Evolutionary conservation across 2,797 vertebrate species (phyloP), one percentile per base, ranked within the genome.

Genomic region (Chiropotes sagulatus): DNA sequence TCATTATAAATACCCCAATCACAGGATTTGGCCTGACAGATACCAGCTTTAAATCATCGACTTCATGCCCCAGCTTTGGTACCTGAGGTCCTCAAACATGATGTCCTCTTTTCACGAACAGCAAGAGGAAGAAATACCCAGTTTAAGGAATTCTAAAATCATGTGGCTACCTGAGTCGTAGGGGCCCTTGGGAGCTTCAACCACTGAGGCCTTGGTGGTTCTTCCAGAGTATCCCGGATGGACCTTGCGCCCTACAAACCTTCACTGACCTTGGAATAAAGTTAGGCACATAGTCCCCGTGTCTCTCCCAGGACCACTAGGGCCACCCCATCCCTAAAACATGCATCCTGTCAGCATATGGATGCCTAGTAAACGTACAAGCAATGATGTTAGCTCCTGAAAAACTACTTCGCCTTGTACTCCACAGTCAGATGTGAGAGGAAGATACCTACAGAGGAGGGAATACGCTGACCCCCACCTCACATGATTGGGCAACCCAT

Each of bases 151-250:
- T 54, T 87, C n/a, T 33, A 41, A 75, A 20, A 54, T 58, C 20
- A 3, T 0, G 0, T 4, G 10, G 7, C 50, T 73, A 0, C 39
- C 2, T 39, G 67, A 30, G 48, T 28, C 1, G 0, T 39, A 20
- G 26, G 36, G 39, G 2, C 22, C 28, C 28, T 5, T 5, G 9
- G n/a, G n/a, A n/a, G 7, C 28, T 80, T 50, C 24, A 48, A 33
- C 8, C 22, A 33, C 4, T 28, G 41, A 28, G 24, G 15, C 4
- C 41, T 41, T 12, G 6, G 3, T 0, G 1, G 20, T 4, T 26
- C 30, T n/a, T 58, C 44, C 10, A 33, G 13, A 24, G 6, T 44
- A 36, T 22, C 36, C n/a, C 10, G 5, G 17, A 2, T 13, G 5
- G 17, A 4, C 24, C 57, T 30, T 64, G 7, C 3, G 0, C 5